Percentiles rank a stretch among this genome's conserved stretches.
Conservation (phyloP, 2,888 invertebrate species). For the Cataglyphis albicans region DNA sequence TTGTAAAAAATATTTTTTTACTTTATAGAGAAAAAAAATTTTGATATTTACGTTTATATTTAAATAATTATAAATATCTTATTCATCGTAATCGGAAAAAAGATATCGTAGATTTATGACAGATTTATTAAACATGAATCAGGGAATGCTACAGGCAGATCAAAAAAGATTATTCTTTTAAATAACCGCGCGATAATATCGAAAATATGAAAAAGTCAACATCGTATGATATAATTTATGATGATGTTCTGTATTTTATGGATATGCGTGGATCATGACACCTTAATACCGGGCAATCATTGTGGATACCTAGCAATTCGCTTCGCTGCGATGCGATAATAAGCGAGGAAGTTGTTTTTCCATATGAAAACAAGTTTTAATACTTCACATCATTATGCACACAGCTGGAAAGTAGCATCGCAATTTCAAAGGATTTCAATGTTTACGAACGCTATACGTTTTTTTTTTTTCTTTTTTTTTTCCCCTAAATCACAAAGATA, state of each 20-base stretch:
- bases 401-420: constrained; percentile 1
- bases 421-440: constrained; percentile 22
- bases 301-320: constrained; percentile 30
- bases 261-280: constrained; percentile 4
- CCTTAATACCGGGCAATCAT: constrained; percentile 29
- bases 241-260: not conserved
- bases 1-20: not conserved
- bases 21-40: not conserved
- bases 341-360: constrained; percentile 20
- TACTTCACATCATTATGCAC: constrained; percentile 6
- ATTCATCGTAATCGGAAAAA: not conserved
- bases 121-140: not conserved
- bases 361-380: constrained; percentile 33
- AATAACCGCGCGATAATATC: constrained; percentile 13
- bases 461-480: not conserved
- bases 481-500: not conserved
- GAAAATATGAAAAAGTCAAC: not conserved
- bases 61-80: constrained; percentile 1
- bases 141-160: not conserved
- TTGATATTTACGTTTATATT: not conserved
- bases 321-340: constrained; percentile 40
- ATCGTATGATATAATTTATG: not conserved
- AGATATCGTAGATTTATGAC: not conserved
- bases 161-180: not conserved
- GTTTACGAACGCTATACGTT: constrained; percentile 17